Percentiles rank a stretch among this genome's conserved stretches.
Evolutionary conservation across 2,888 invertebrate species (phyloP).

Genomic region (Lysandra coridon): DNA sequence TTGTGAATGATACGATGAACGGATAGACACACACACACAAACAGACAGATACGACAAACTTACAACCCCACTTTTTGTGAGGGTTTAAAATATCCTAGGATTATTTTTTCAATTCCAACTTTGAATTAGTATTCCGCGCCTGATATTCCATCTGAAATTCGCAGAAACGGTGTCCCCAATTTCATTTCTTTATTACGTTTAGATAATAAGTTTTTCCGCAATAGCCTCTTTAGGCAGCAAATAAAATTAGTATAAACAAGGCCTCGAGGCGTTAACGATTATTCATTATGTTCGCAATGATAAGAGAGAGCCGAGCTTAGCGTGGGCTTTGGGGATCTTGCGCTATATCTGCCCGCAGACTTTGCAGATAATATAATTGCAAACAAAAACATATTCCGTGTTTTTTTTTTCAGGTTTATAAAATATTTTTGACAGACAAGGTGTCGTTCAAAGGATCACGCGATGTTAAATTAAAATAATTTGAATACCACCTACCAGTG

Average conservation of each 20-base stretch:
- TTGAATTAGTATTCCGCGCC: conserved; percentile 9
- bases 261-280: conserved; percentile 25
- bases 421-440: too few relatives aligned
- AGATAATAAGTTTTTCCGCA: conserved; percentile 9
- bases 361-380: background rate
- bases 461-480: background rate
- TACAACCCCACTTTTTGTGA: background rate
- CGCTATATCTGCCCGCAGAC: background rate
- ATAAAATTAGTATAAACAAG: conserved; percentile 28
- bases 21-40: background rate
- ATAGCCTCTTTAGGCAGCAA: background rate
- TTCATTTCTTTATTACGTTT: conserved; percentile 14
- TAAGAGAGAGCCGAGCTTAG: conserved; percentile 7
- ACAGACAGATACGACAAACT: background rate
- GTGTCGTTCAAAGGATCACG: too few relatives aligned
- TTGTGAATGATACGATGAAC: too few relatives aligned
- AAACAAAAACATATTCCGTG: background rate
- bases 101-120: background rate
- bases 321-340: background rate
- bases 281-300: conserved; percentile 27
- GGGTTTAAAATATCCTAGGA: background rate
- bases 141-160: background rate
- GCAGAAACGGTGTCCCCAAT: background rate
- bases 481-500: background rate
- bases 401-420: background rate